These are phyloP conservation scores for Ferdinandea cuprea DNA, from an alignment of 2,888 invertebrate genomes.

Conservation along the genomic window DNA sequence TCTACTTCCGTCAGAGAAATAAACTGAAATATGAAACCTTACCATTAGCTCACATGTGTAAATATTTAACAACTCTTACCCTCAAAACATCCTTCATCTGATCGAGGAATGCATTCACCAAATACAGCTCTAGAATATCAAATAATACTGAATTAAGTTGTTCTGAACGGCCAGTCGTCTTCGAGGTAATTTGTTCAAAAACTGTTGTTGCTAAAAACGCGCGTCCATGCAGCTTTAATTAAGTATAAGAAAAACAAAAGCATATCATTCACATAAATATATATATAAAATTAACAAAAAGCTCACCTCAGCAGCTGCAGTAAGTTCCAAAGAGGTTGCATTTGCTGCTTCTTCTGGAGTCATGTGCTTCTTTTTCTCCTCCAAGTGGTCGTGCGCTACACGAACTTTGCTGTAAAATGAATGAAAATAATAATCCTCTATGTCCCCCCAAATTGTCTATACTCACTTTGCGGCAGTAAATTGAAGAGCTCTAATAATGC, in stretches of 20 bases:
- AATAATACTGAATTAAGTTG: constrained; percentile 86
- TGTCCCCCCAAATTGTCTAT: neutral
- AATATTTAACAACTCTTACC: constrained; percentile 85
- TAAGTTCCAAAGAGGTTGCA: constrained; percentile 91
- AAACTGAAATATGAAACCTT: constrained; percentile 74
- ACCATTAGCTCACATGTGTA: neutral
- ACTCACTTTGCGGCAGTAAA: constrained; percentile 83
- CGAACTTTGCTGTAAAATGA: constrained; percentile 86
- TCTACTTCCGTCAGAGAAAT: constrained; percentile 75
- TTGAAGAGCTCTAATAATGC: constrained; percentile 83
- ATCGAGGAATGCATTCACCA: constrained; percentile 88
- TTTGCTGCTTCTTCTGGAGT: constrained; percentile 94
- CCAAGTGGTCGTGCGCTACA: constrained; percentile 87
- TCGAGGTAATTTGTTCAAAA: constrained; percentile 84
- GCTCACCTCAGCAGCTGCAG: constrained; percentile 91
- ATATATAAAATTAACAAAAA: neutral
- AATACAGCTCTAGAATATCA: constrained; percentile 89
- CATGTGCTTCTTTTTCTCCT: constrained; percentile 87
- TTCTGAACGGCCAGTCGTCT: constrained; percentile 84
- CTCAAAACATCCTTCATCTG: constrained; percentile 89
- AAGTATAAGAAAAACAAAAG: constrained; percentile 76
- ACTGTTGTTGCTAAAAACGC: constrained; percentile 89
- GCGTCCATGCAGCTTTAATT: constrained; percentile 89
- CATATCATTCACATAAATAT: neutral
- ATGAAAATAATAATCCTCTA: neutral